Base-by-base conservation (phyloP, 23 tunicate genomes). In the Trididemnum clinides region DNA sequence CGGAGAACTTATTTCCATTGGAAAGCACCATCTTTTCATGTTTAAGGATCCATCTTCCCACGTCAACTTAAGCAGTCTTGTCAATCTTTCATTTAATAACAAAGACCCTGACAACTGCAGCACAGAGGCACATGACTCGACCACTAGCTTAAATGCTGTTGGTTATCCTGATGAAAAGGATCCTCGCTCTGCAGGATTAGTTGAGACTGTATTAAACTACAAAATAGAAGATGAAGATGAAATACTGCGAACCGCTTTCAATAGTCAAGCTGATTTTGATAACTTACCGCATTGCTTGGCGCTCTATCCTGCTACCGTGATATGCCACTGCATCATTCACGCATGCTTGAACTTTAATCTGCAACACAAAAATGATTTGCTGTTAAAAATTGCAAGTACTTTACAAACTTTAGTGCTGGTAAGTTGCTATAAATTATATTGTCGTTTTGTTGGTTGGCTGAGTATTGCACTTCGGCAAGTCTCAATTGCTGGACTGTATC, bases 1-100 rank as follows among this genome's bases (percentile, higher is more conserved):
- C 49, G 98, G 98, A 15, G 98, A 94, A 3, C 19, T 94, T 1
- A 58, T 94, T 28, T 57, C 94, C 1, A 82, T 94, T 7, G 98
- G 90, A 33, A 72, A 78, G 25, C 82, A 86, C 4, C 85, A 84
- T 82, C 77, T 94, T 26, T 85, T 88, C 64, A 94, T 89, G 94
- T 86, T 58, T 77, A 89, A 94, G 71, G 98, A 94, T 82, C 98
- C 98, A 0, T 84, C 88, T 18, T 89, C 90, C 15, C 78, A 82
- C 44, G 75, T 81, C 6, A 77, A 86, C 31, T 36, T 91, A 28
- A 73, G 70, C 81, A 79, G 39, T 69, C 50, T 76, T 38, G 38
- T 79, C 0, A 33, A 69, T 21, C 51, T 90, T 0, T 58, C 87
- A 44, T 54, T 29, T 54, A 5, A 35, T 51, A 54, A 78, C 27